Evolutionary conservation across 1,140 invertebrate species (phyloP).

Genomic region (Bradysia coprophila): DNA sequence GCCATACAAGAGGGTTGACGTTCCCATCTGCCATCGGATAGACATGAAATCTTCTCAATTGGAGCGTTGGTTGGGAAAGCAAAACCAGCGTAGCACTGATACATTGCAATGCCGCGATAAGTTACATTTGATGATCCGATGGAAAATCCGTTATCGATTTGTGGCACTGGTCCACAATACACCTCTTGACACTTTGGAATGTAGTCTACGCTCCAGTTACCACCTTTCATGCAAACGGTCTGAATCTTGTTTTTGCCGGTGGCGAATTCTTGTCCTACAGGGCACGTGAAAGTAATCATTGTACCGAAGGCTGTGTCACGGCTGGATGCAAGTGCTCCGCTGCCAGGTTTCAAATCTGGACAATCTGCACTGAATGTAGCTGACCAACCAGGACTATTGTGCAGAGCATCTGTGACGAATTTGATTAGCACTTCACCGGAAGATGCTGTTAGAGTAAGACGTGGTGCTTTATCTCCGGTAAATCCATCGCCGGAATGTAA

Average conservation of each 20-base stretch:
- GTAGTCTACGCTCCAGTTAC: constrained; percentile 82
- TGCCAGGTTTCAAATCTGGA: constrained; percentile 62
- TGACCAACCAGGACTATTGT: constrained; percentile 65
- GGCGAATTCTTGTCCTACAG: constrained; percentile 84
- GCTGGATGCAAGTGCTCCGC: constrained; percentile 73
- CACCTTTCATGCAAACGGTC: constrained; percentile 72
- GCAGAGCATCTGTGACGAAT: constrained; percentile 74
- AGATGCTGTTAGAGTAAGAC: constrained; percentile 77
- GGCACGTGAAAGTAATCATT: constrained; percentile 75
- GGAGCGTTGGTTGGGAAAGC: constrained; percentile 75
- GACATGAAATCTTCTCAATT: constrained; percentile 75
- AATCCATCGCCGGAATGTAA: constrained; percentile 82
- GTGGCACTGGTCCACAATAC: constrained; percentile 91
- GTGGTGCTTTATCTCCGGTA: constrained; percentile 55
- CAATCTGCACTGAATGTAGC: constrained; percentile 90
- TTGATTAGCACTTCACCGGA: constrained; percentile 80
- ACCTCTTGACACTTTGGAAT: constrained; percentile 80
- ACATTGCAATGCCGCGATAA: constrained; percentile 79
- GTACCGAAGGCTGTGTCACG: constrained; percentile 86
- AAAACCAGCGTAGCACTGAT: constrained; percentile 93
- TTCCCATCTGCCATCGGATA: constrained; percentile 78
- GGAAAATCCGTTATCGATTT: constrained; percentile 94
- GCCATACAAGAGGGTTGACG: constrained; percentile 78
- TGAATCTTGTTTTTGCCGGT: constrained; percentile 69
- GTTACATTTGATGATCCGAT: constrained; percentile 90